These are phyloP conservation scores for Microplitis demolitor DNA, from an alignment of 1,140 invertebrate species.

Conservation along the genomic window DNA sequence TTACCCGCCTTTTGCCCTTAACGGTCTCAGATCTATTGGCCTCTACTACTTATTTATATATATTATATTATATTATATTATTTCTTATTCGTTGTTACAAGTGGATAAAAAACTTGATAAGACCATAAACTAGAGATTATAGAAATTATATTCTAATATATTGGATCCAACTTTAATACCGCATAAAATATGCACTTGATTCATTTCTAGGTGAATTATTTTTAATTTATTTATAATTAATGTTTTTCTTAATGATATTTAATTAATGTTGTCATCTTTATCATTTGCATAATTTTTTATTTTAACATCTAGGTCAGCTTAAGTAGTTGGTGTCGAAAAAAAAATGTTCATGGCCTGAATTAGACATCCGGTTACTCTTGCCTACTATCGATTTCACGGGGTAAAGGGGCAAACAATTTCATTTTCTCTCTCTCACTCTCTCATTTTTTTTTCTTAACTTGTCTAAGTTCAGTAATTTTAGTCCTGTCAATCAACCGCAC, in stretches of 20 bases:
- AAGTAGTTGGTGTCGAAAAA: not conserved
- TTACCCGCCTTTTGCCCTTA: slow-evolving; percentile 18
- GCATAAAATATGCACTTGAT: not conserved
- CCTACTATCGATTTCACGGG: no score
- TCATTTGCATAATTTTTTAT: no score
- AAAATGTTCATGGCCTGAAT: not conserved
- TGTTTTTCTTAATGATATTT: no score
- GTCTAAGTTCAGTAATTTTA: slow-evolving; percentile 26
- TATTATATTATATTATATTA: slow-evolving; percentile 7
- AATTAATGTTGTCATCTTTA: no score
- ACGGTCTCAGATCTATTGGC: not conserved
- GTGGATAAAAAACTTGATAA: slow-evolving; percentile 22
- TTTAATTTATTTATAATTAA: no score
- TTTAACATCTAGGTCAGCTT: not conserved
- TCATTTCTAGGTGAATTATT: not conserved
- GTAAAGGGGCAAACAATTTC: no score
- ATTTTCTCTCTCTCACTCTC: not conserved
- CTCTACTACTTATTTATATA: not conserved
- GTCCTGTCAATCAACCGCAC: slow-evolving; percentile 24
- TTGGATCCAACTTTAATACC: slow-evolving; percentile 9
- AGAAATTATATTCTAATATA: slow-evolving; percentile 18
- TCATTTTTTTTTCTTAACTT: not conserved
- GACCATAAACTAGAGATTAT: slow-evolving; percentile 1
- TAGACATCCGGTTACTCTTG: not conserved
- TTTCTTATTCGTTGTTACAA: slow-evolving; percentile 10